Percentiles rank a stretch among this genome's conserved stretches.
Conservation (phyloP, 2,888 invertebrate genomes). For the Hirudinaria manillensis region DNA sequence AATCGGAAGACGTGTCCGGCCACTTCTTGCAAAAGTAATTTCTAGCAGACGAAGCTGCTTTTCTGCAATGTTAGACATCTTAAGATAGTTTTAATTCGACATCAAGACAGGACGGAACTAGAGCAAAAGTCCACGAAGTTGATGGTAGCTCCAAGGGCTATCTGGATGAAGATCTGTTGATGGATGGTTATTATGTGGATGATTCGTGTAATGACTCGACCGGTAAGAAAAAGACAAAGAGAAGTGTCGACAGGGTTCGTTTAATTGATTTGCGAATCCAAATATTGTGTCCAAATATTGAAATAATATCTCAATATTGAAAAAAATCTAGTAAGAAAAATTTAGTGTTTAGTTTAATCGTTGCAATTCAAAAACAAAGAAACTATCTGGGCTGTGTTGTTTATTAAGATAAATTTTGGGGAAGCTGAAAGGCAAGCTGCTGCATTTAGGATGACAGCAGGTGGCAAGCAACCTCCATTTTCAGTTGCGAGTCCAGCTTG, state of each 20-base stretch:
- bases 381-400: too few relatives aligned
- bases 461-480: neutral
- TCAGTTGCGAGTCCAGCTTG: neutral
- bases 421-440: constrained; percentile 30
- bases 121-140: neutral
- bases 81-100: too few relatives aligned
- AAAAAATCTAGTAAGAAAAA: neutral
- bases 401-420: constrained; percentile 21
- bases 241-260: constrained; percentile 23
- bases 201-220: neutral
- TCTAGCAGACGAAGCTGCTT: neutral
- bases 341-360: neutral
- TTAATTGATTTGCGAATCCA: neutral
- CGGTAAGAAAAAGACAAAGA: constrained; percentile 6
- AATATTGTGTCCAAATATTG: neutral
- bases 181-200: neutral
- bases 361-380: neutral
- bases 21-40: neutral
- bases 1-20: neutral
- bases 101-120: too few relatives aligned
- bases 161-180: neutral
- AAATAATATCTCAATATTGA: neutral
- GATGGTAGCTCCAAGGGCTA: neutral
- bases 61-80: too few relatives aligned
- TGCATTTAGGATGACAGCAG: constrained; percentile 11